Conservation (phyloP, 2,113 vertebrate species). For the Falco punctatus region DNA sequence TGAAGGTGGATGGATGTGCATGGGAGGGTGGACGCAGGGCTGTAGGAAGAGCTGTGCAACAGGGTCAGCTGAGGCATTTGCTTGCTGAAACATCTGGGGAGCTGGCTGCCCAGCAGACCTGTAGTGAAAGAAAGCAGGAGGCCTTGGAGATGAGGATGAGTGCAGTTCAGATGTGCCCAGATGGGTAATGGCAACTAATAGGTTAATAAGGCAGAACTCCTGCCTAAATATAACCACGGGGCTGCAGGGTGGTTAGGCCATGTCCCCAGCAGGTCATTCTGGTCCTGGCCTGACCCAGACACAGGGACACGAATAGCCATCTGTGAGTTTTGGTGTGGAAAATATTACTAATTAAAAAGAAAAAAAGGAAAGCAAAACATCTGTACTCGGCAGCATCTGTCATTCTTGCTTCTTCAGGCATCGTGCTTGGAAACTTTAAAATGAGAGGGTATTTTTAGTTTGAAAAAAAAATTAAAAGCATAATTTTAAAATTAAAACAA, state of each 20-base stretch:
- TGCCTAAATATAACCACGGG: not conserved
- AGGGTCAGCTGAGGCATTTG: not conserved
- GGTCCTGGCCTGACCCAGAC: constrained; percentile 9
- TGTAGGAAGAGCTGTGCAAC: not conserved
- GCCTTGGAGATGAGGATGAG: accelerated
- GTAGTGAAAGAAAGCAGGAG: not conserved
- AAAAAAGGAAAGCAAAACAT: constrained; percentile 57
- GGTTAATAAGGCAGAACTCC: constrained; percentile 10
- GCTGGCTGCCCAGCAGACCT: not conserved
- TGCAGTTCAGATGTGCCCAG: not conserved
- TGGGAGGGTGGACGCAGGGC: not conserved
- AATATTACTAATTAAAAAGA: constrained; percentile 68
- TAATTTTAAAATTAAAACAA: constrained; percentile 37
- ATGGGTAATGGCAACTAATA: not conserved
- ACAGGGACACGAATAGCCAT: not conserved
- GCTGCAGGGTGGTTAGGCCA: not conserved
- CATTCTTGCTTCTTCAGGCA: constrained; percentile 65
- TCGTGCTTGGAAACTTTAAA: constrained; percentile 67
- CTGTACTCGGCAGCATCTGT: constrained; percentile 60
- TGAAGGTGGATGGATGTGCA: not conserved
- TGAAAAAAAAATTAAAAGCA: constrained; percentile 41
- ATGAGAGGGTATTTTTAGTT: constrained; percentile 56
- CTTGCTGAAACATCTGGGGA: not conserved
- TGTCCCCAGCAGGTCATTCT: constrained; percentile 14
- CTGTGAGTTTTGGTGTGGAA: constrained; percentile 60